Percentiles rank a stretch among this genome's conserved stretches.
These are phyloP conservation scores for Zophobas morio DNA, from an alignment of 1,140 invertebrate species.

Conservation along the genomic window DNA sequence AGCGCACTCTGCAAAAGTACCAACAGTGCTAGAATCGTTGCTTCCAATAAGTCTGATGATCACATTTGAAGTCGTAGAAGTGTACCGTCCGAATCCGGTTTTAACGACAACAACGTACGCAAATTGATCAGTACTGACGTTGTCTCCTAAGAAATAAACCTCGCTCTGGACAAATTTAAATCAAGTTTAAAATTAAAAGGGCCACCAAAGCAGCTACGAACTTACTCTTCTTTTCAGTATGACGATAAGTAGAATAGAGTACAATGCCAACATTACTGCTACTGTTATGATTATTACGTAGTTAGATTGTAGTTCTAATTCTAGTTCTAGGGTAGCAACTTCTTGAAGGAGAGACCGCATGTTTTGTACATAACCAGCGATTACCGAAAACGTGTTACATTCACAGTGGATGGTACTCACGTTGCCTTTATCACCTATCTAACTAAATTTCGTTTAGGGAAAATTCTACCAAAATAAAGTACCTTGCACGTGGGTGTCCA, in stretches of 20 bases:
- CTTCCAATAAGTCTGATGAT: constrained; percentile 15
- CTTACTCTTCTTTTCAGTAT: constrained; percentile 13
- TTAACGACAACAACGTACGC: constrained; percentile 22
- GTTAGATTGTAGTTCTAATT: neutral
- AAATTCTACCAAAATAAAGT: neutral
- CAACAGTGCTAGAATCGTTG: neutral
- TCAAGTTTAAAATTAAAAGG: neutral
- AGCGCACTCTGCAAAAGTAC: neutral
- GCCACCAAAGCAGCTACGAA: neutral
- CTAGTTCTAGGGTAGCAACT: neutral
- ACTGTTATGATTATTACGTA: constrained; percentile 7
- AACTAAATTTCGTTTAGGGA: neutral
- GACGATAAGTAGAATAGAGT: neutral
- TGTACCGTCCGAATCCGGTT: neutral
- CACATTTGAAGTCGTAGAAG: constrained; percentile 18
- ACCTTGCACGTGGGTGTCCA: neutral
- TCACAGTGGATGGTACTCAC: neutral
- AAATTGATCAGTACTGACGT: constrained; percentile 6
- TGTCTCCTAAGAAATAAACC: constrained; percentile 17
- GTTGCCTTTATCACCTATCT: neutral
- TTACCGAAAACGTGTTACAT: constrained; percentile 5
- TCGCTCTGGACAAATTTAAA: neutral
- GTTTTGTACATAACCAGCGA: neutral
- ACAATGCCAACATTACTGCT: neutral
- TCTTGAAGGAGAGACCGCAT: neutral